A percentile compares a stretch with the other conserved stretches of the same genome.
Conservation (phyloP, 2,888 invertebrate species). For the Drosophila trichaetosa region DNA sequence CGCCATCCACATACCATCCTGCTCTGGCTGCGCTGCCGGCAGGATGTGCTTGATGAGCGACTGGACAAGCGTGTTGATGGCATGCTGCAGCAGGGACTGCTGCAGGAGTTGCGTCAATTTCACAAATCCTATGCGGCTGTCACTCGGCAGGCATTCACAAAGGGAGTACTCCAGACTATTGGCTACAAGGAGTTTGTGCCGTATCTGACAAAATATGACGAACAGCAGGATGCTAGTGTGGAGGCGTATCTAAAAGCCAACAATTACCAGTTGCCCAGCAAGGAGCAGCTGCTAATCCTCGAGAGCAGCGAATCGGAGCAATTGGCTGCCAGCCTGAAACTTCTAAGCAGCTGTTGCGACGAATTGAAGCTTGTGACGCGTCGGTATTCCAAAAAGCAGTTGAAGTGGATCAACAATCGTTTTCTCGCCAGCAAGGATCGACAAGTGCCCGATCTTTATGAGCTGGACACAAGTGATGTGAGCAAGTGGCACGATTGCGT, state of each 20-base stretch:
- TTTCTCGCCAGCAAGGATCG: constrained; percentile 91
- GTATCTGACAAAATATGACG: constrained; percentile 86
- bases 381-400: constrained; percentile 94
- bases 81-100: constrained; percentile 83
- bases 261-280: constrained; percentile 69
- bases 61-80: constrained; percentile 83
- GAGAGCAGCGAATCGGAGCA: constrained; percentile 2
- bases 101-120: constrained; percentile 83
- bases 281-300: constrained; percentile 21
- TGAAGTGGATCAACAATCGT: constrained; percentile 94
- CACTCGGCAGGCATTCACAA: constrained; percentile 91
- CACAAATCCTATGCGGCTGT: constrained; percentile 72
- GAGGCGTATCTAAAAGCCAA: constrained; percentile 75
- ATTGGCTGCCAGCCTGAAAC: constrained; percentile 83
- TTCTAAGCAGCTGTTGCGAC: constrained; percentile 88
- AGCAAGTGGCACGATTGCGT: constrained; percentile 91
- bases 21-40: constrained; percentile 93
- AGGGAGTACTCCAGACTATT: constrained; percentile 97
- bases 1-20: constrained; percentile 91
- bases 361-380: constrained; percentile 93
- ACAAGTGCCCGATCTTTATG: constrained; percentile 93
- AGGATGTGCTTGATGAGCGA: constrained; percentile 83
- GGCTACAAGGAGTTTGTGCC: constrained; percentile 99
- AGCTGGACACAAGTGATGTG: constrained; percentile 91
- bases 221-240: constrained; percentile 77